Conservation (phyloP, 2,797 vertebrate genomes). For the Eremophila alpestris region DNA sequence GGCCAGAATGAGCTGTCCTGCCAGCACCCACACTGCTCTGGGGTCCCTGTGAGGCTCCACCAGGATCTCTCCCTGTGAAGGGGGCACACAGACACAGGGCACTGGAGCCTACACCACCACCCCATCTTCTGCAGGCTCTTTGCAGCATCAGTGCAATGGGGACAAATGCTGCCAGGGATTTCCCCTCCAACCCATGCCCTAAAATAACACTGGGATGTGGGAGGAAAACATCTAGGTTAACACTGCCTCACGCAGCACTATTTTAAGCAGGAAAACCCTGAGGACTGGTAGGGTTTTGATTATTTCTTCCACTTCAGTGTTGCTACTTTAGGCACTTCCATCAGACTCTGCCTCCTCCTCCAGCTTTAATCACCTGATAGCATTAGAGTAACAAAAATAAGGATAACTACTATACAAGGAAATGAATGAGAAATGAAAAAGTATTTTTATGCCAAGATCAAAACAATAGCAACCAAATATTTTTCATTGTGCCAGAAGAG, state of each 20-base stretch:
- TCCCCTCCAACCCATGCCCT: background rate
- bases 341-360: background rate
- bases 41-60: background rate
- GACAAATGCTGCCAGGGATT: background rate
- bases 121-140: background rate
- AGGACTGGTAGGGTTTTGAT: background rate
- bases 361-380: background rate
- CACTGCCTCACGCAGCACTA: background rate
- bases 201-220: conserved; percentile 2
- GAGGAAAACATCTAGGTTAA: conserved; percentile 11
- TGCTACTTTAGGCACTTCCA: background rate
- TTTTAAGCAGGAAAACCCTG: conserved; percentile 14
- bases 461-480: conserved; percentile 23
- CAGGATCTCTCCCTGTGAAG: background rate
- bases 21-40: background rate
- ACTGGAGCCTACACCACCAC: fast-evolving
- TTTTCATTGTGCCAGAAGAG: background rate
- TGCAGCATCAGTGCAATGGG: background rate
- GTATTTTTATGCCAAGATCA: conserved; percentile 1
- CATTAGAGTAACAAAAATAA: conserved; percentile 26
- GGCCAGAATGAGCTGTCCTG: background rate
- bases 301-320: background rate
- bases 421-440: conserved; percentile 1
- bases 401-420: conserved; percentile 10
- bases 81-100: fast-evolving